phyloP scores from a whole-genome alignment of 2,113 vertebrate genomes.

The Hirundichthys speculiger region DNA sequence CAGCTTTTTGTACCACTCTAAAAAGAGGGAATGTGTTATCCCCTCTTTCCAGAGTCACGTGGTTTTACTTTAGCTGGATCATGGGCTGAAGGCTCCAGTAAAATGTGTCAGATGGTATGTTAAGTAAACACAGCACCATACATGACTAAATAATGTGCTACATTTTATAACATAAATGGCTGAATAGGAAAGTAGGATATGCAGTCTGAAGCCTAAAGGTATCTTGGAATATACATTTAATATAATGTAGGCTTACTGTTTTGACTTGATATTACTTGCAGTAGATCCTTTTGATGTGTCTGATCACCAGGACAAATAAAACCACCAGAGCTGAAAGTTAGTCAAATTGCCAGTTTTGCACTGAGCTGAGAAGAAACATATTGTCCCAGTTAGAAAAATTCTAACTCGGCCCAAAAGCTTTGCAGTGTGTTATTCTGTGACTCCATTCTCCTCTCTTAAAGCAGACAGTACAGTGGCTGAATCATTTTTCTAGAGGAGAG shows the following conservation, averaged over 20 bases:
- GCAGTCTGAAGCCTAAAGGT: too few species aligned
- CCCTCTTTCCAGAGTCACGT: too few species aligned
- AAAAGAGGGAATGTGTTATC: too few species aligned
- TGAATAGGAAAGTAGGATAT: too few species aligned
- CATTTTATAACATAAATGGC: too few species aligned
- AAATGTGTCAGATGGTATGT: not conserved
- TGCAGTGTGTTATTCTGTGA: constrained; percentile 6
- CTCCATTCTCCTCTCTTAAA: not conserved
- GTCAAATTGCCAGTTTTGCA: not conserved
- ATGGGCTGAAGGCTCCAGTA: not conserved
- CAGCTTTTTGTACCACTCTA: too few species aligned
- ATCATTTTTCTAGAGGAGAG: constrained; percentile 6
- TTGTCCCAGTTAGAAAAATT: not conserved
- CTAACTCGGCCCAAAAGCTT: constrained; percentile 1
- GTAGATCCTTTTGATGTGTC: not conserved
- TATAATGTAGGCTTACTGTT: not conserved
- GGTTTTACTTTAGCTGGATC: too few species aligned
- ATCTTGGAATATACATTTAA: not conserved
- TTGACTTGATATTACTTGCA: not conserved
- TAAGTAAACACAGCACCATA: not conserved
- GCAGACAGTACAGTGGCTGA: not conserved
- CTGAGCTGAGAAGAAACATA: not conserved
- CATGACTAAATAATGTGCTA: not conserved
- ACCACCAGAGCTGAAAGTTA: not conserved
- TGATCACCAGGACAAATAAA: not conserved